These are phyloP conservation scores for Vulpes lagopus DNA, from an alignment of 2,113 vertebrate genomes.

Conservation along the genomic window DNA sequence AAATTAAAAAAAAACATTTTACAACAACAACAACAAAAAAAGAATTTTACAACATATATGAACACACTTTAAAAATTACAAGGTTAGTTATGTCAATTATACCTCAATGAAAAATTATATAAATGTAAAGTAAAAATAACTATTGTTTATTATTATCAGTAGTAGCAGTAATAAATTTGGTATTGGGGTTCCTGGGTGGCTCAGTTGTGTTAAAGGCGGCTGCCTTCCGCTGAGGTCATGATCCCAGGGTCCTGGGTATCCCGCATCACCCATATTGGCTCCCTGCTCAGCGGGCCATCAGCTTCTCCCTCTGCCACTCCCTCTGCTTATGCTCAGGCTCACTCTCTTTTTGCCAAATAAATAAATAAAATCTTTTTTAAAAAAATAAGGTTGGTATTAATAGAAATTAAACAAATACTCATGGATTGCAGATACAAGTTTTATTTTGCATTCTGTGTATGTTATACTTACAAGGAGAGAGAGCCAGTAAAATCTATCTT, in stretches of 20 bases:
- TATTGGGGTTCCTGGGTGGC: background rate
- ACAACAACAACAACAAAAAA: background rate
- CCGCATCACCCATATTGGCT: no score
- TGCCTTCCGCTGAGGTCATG: no score
- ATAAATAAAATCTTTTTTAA: no score
- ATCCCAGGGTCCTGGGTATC: no score
- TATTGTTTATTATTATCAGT: background rate
- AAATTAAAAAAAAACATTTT: no score
- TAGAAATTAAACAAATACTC: background rate
- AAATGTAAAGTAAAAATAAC: constrained; percentile 45
- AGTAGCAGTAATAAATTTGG: background rate
- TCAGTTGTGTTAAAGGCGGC: no score
- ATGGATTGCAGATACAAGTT: background rate
- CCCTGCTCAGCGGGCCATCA: no score
- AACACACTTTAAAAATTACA: background rate
- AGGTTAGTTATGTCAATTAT: background rate
- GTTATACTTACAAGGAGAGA: background rate
- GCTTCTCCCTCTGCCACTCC: no score
- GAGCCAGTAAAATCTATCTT: background rate
- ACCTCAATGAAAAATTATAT: background rate
- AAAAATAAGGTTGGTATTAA: background rate
- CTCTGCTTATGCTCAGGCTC: no score
- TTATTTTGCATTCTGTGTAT: background rate
- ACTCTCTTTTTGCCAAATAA: no score
- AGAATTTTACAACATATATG: background rate